Evolutionary conservation across 1,140 invertebrate genomes (phyloP), one percentile per base, ranked within the genome.

Genomic region (Leptestheria dahalacensis): DNA sequence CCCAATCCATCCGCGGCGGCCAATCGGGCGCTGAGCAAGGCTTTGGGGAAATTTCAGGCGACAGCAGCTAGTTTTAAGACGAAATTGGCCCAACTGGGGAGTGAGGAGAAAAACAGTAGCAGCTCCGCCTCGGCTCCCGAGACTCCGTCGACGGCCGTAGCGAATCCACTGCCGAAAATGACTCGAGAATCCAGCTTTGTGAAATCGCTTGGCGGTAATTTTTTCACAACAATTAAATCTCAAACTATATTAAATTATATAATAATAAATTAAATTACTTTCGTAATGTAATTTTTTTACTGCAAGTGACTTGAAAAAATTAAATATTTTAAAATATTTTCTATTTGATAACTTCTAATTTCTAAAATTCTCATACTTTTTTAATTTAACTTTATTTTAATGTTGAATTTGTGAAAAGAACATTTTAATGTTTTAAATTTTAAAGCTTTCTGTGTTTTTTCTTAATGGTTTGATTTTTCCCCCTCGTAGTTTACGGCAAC

Each of bases 1-100:
- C 51, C 24, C n/a, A 29, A 26, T 18, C 26, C 48, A 11, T 50
- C 58, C 4, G 29, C 58, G 0, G 21, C 51, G 15, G 58, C 58
- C 11, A 60, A 60, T 20, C 49, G 51, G 41, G 58, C 58, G 9
- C 23, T 60, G 24, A 60, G 58, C 20, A 60, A 60, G 52, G 58
- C 58, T 10, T 53, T 60, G 26, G 58, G 58, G 3, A 60, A 60
- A 24, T 60, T 60, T 52, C 58, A 60, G 15, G 58, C 58, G 12
- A 60, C 48, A 3, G 58, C 58, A 11, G 48, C 49, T 21, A 60
- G 58, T 52, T 52, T 60, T 4, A 60, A 60, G 20, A 60, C 58
- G 0, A 60, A 60, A 33, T 25, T 60, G 49, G 58, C 51, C 9
- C 58, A 60, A n/a, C 26, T 60, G 1, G 53, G 53, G 20, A 41